phyloP scores from a whole-genome alignment of 1,140 invertebrate species.

The Bombus difficillimus region DNA sequence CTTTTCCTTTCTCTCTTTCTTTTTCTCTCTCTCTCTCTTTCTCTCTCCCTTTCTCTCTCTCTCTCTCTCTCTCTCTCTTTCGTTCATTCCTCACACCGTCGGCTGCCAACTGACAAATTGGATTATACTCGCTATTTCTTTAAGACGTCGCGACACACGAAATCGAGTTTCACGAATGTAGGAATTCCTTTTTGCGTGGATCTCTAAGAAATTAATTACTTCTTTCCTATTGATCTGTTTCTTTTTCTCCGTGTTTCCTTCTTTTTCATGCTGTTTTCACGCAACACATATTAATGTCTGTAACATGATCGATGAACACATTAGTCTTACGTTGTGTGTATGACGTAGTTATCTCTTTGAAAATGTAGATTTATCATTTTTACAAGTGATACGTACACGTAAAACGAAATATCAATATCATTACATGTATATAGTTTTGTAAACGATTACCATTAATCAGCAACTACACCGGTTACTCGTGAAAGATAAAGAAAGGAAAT shows the following conservation, averaged over 20 bases:
- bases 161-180: slow-evolving; percentile 50
- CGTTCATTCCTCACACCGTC: slow-evolving; percentile 34
- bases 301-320: slow-evolving; percentile 47
- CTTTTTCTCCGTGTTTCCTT: neutral
- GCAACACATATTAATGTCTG: slow-evolving; percentile 3
- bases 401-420: slow-evolving; percentile 10
- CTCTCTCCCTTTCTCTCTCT: neutral
- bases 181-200: slow-evolving; percentile 54
- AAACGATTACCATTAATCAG: neutral
- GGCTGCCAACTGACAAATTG: slow-evolving; percentile 52
- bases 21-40: neutral
- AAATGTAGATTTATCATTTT: neutral
- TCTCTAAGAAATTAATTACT: slow-evolving; percentile 26
- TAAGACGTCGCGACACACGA: slow-evolving; percentile 61
- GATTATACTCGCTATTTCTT: slow-evolving; percentile 48
- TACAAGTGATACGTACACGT: slow-evolving; percentile 4
- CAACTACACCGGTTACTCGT: neutral
- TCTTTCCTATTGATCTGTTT: neutral
- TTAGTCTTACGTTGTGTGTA: slow-evolving; percentile 36
- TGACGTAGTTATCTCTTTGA: neutral
- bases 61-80: neutral
- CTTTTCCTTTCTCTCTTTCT: neutral
- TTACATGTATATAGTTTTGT: slow-evolving; percentile 2
- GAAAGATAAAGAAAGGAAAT: slow-evolving; percentile 8
- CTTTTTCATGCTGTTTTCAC: neutral